Evolutionary conservation across 2,888 invertebrate species (phyloP).

Genomic region (Oscheius sp.): DNA sequence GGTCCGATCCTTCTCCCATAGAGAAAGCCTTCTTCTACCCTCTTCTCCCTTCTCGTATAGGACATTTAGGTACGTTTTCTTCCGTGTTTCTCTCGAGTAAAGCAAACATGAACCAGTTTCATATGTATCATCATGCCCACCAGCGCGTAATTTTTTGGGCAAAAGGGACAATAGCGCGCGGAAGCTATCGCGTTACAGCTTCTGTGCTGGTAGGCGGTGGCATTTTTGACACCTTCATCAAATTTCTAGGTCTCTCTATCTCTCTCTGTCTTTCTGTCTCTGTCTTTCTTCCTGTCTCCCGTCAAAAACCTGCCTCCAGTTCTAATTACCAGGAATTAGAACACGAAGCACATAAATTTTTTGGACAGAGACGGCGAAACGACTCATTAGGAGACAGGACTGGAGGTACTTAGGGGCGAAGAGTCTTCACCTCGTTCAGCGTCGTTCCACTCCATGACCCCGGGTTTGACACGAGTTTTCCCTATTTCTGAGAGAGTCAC

Average conservation of each 20-base stretch:
- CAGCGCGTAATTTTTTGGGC: neutral
- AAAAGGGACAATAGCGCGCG: neutral
- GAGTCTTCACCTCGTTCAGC: constrained; percentile 3
- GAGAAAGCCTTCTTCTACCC: neutral
- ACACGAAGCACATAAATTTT: neutral
- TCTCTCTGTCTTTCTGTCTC: neutral
- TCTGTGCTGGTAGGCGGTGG: neutral
- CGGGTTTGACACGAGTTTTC: neutral
- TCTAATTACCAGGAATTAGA: neutral
- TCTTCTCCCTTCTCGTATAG: neutral
- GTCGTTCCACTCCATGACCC: constrained; percentile 24
- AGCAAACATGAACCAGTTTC: constrained; percentile 7
- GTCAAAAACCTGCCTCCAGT: neutral
- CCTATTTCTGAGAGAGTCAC: too few relatives aligned
- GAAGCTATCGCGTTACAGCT: neutral
- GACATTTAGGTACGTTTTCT: too few relatives aligned
- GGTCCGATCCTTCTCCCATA: neutral
- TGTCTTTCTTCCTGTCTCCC: neutral
- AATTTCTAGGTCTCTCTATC: neutral
- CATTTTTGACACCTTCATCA: neutral
- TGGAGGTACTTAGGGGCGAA: too few relatives aligned
- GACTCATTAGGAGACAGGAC: too few relatives aligned
- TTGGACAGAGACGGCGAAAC: neutral
- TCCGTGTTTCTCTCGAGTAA: neutral
- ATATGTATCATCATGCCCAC: neutral